Evolutionary conservation across 2,113 vertebrate genomes (phyloP).

Genomic region (Lutjanus erythropterus): DNA sequence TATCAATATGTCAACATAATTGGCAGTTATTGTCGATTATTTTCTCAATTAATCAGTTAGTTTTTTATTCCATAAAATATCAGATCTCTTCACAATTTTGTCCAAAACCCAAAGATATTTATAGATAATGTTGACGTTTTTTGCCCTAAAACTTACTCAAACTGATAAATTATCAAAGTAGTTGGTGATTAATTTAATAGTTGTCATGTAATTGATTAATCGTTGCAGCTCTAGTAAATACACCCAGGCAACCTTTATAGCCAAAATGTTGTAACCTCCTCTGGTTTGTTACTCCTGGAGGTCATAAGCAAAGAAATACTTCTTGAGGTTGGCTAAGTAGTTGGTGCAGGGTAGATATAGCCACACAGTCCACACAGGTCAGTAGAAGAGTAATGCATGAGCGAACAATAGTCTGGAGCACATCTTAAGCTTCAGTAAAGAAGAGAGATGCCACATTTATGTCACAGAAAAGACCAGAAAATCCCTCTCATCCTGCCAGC

Average conservation of each 20-base stretch:
- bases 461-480: constrained; percentile 47
- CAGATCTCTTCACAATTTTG: too few relatives aligned
- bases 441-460: constrained; percentile 23
- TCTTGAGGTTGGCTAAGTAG: not conserved
- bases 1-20: too few relatives aligned
- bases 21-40: too few relatives aligned
- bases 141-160: too few relatives aligned
- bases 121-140: too few relatives aligned
- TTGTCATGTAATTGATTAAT: too few relatives aligned
- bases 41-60: too few relatives aligned
- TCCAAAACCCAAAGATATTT: too few relatives aligned
- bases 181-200: too few relatives aligned
- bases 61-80: too few relatives aligned
- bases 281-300: not conserved
- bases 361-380: constrained; percentile 19
- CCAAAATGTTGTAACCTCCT: not conserved
- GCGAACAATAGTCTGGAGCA: constrained; percentile 1
- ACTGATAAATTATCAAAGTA: too few relatives aligned
- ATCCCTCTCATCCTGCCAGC: constrained; percentile 47
- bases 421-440: constrained; percentile 28
- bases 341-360: not conserved
- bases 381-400: constrained; percentile 6
- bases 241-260: not conserved
- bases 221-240: too few relatives aligned
- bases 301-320: not conserved